phyloP scores from a whole-genome alignment of 1,140 invertebrate genomes.

The Popillia japonica region DNA sequence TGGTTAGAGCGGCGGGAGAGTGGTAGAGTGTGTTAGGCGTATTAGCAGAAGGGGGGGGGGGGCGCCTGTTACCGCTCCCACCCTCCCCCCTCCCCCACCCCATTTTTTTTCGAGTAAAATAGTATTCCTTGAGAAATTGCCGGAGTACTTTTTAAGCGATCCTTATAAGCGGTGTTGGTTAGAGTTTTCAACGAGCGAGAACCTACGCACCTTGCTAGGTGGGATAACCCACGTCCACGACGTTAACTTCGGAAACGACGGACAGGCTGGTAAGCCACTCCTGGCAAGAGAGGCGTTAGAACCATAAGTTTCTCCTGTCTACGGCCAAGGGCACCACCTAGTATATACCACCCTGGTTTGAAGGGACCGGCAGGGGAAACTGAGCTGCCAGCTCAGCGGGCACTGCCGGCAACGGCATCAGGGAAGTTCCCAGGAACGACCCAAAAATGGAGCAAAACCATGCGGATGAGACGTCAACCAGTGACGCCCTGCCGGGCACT shows the following conservation, averaged over 20 bases:
- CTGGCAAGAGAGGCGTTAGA: background rate
- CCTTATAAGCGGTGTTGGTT: conserved; percentile 17
- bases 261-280: background rate
- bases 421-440: background rate
- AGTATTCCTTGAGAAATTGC: background rate
- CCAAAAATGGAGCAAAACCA: background rate
- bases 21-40: too few relatives aligned
- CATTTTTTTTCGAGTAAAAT: too few relatives aligned
- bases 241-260: background rate
- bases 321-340: background rate
- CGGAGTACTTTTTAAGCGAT: background rate
- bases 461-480: too few relatives aligned
- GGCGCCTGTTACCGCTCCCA: too few relatives aligned
- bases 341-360: background rate
- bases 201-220: background rate
- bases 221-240: background rate
- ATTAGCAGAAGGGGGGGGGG: too few relatives aligned
- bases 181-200: too few relatives aligned
- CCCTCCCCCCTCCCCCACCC: too few relatives aligned
- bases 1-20: too few relatives aligned
- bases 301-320: background rate
- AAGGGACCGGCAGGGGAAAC: background rate
- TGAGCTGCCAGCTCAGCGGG: background rate
- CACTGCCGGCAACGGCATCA: background rate
- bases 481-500: too few relatives aligned